Evolutionary conservation across 2,888 invertebrate species (phyloP), one percentile per base, ranked within the genome.

Genomic region (Hoplodrina blanda): DNA sequence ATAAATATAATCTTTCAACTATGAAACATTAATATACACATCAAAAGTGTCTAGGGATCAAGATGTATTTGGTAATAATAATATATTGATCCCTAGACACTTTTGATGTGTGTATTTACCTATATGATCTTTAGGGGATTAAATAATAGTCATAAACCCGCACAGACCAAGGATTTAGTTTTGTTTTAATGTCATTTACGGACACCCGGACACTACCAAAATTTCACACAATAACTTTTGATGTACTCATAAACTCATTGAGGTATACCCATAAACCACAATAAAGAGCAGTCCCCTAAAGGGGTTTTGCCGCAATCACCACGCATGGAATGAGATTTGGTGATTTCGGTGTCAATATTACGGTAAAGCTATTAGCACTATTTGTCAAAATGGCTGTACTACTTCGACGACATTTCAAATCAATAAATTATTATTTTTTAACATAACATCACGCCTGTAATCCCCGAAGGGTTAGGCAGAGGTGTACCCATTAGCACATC

Each of bases 121-220:
- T 33, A 19, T 19, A 49, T 25, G 6, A 44, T 63, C 6, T 13
- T 50, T 33, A 19, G 10, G 10, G n/a, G n/a, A 62, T 46, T 46
- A 56, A 13, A 11, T 20, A 49, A 6, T n/a, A n/a, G 30, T 41
- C 19, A 52, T 65, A 73, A 72, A 54, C 52, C 15, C 2, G 37
- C 11, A 50, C n/a, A 46, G n/a, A 13, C 41, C 5, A 37, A 64
- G 25, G 50, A 71, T 71, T 62, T 19, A 71, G 49, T 73, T 53
- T 33, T 2, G n/a, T 30, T 66, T 54, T 72, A 66, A 33, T 41
- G 7, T 59, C n/a, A 65, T 65, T 59, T 20, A 37, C 53, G 30
- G 30, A 53, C 15, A 15, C 25, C 25, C 25, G 25, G 25, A 25
- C 15, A 15, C 52, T 15, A 20, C 46, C 20, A 13, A 20, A 54